Percentiles rank a stretch among this genome's conserved stretches.
These are phyloP conservation scores for Dermatemys mawii DNA, from an alignment of 2,113 vertebrate species.

Conservation along the genomic window DNA sequence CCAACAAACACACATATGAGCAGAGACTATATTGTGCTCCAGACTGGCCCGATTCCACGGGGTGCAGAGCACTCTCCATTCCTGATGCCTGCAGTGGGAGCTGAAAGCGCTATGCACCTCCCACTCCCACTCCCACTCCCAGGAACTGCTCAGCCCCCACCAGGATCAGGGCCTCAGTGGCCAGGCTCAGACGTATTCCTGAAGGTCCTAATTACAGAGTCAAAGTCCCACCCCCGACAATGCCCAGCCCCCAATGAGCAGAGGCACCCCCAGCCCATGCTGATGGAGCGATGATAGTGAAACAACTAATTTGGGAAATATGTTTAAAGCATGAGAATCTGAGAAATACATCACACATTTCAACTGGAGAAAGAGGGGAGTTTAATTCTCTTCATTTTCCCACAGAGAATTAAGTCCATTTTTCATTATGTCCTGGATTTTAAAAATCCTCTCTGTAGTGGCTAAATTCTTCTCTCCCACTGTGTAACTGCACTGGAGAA, in stretches of 20 bases:
- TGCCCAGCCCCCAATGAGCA: neutral
- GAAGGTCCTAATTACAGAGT: neutral
- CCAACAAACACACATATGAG: too few species aligned
- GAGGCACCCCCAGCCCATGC: neutral
- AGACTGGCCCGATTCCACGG: too few species aligned
- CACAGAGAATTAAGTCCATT: neutral
- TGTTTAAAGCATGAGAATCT: neutral
- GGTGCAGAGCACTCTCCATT: too few species aligned
- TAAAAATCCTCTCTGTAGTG: too few species aligned
- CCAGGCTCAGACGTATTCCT: neutral
- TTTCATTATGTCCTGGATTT: neutral
- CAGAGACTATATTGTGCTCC: too few species aligned
- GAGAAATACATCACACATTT: neutral
- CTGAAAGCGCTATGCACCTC: too few species aligned
- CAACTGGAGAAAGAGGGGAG: neutral
- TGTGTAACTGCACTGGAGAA: neutral
- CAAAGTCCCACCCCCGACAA: neutral
- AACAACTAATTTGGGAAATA: neutral
- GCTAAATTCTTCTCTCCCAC: accelerated
- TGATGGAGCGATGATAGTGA: neutral
- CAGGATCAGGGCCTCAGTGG: neutral
- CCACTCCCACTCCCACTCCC: too few species aligned
- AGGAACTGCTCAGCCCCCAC: neutral
- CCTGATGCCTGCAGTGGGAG: too few species aligned
- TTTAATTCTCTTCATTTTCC: neutral